Conservation (phyloP, 2,888 invertebrate genomes). For the Meliscaeva auricollis region DNA sequence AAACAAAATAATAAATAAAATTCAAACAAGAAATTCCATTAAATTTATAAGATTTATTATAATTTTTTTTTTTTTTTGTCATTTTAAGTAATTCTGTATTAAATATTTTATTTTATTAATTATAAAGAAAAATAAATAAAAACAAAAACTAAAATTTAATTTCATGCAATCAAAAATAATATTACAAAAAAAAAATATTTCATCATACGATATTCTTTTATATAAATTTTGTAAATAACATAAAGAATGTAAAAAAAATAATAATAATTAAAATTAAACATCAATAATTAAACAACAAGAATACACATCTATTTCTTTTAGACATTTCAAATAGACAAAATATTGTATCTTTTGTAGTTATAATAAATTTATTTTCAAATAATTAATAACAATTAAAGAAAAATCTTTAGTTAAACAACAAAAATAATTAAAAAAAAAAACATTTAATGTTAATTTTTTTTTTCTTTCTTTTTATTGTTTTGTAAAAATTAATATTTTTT, state of each 20-base stretch:
- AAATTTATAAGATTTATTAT: constrained; percentile 62
- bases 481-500: constrained; percentile 48
- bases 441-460: constrained; percentile 15
- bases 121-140: constrained; percentile 16
- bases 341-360: constrained; percentile 15
- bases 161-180: constrained; percentile 35
- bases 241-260: constrained; percentile 45
- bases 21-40: constrained; percentile 68
- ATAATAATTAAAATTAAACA: neutral
- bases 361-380: constrained; percentile 14
- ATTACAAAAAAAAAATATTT: constrained; percentile 18
- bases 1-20: constrained; percentile 45
- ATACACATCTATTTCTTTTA: constrained; percentile 52
- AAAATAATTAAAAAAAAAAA: constrained; percentile 23
- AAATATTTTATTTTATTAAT: constrained; percentile 43
- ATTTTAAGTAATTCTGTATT: constrained; percentile 66
- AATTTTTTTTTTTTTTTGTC: constrained; percentile 45
- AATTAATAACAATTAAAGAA: constrained; percentile 17
- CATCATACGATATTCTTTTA: constrained; percentile 37
- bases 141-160: constrained; percentile 34
- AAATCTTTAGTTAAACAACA: neutral
- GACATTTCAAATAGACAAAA: constrained; percentile 54
- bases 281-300: constrained; percentile 4
- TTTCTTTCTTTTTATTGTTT: constrained; percentile 38
- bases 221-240: constrained; percentile 60